A percentile compares a stretch with the other conserved stretches of the same genome.
Evolutionary conservation across 2,113 vertebrate species (phyloP).

Genomic region (Mirounga angustirostris): DNA sequence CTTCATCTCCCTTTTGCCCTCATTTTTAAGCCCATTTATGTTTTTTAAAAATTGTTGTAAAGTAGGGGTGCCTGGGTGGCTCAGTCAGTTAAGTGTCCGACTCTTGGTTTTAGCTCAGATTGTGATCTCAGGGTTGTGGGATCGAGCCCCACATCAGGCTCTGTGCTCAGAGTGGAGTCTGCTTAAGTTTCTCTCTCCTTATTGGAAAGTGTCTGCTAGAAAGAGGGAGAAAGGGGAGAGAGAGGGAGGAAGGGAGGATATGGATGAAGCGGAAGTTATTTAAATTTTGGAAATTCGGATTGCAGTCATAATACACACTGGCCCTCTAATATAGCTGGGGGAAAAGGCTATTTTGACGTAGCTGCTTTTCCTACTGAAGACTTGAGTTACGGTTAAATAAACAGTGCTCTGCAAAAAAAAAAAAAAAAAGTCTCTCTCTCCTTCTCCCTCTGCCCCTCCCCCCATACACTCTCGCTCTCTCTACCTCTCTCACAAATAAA

Average conservation of each 20-base stretch:
- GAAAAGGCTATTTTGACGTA: too few relatives aligned
- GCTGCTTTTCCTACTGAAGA: too few relatives aligned
- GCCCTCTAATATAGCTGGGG: too few relatives aligned
- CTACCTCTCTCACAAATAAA: not conserved
- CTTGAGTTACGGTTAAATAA: too few relatives aligned
- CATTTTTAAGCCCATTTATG: not conserved
- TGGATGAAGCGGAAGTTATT: too few relatives aligned
- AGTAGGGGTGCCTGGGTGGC: not conserved
- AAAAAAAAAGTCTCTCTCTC: not conserved
- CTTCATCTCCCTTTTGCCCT: not conserved
- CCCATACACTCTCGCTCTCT: not conserved
- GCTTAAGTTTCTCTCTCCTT: not conserved
- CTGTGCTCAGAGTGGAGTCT: not conserved
- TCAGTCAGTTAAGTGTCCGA: not conserved
- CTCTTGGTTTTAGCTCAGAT: not conserved
- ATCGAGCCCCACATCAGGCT: not conserved
- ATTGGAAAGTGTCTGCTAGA: too few relatives aligned
- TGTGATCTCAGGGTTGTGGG: not conserved
- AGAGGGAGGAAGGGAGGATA: too few relatives aligned
- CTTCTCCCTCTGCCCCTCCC: not conserved
- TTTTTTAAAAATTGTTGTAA: not conserved
- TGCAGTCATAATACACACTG: too few relatives aligned
- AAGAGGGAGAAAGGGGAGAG: too few relatives aligned
- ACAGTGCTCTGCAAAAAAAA: too few relatives aligned
- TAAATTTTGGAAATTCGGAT: too few relatives aligned